Percentiles rank a stretch among this genome's conserved stretches.
phyloP scores from a whole-genome alignment of 2,888 invertebrate species.

The Cerceris rybyensis region DNA sequence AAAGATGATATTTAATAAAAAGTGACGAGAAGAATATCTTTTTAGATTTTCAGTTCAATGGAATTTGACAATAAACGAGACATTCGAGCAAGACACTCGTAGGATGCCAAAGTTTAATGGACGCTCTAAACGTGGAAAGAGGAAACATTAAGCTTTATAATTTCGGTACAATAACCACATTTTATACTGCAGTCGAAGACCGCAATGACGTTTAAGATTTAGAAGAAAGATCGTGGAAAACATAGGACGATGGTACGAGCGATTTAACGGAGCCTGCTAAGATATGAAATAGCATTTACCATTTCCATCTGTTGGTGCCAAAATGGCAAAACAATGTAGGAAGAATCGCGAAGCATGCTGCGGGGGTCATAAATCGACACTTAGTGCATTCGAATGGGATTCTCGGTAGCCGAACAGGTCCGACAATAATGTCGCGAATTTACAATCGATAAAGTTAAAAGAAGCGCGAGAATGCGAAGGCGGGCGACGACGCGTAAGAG shows the following conservation, averaged over 20 bases:
- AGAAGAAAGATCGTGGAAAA: background rate
- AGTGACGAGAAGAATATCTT: no score
- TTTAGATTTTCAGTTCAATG: no score
- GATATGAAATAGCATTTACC: conserved; percentile 3
- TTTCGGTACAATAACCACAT: conserved; percentile 2
- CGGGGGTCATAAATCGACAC: conserved; percentile 39
- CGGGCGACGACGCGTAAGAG: conserved; percentile 41
- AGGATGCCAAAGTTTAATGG: no score
- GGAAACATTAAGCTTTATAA: no score
- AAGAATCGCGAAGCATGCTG: conserved; percentile 3
- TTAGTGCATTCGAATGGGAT: conserved; percentile 18
- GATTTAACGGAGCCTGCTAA: background rate
- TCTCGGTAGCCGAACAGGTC: conserved; percentile 40
- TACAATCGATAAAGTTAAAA: conserved; percentile 63
- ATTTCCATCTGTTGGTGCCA: background rate
- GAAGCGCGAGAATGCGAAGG: conserved; percentile 41
- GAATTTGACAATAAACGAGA: no score
- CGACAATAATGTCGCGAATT: conserved; percentile 58
- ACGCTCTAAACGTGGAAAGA: no score
- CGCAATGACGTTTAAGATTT: background rate
- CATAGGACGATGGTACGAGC: background rate
- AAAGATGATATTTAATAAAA: no score
- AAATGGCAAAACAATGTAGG: conserved; percentile 34
- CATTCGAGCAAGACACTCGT: no score
- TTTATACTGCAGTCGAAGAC: conserved; percentile 11